These are phyloP conservation scores for Protosalanx chinensis DNA, from an alignment of 2,797 vertebrate species.

Conservation along the genomic window DNA sequence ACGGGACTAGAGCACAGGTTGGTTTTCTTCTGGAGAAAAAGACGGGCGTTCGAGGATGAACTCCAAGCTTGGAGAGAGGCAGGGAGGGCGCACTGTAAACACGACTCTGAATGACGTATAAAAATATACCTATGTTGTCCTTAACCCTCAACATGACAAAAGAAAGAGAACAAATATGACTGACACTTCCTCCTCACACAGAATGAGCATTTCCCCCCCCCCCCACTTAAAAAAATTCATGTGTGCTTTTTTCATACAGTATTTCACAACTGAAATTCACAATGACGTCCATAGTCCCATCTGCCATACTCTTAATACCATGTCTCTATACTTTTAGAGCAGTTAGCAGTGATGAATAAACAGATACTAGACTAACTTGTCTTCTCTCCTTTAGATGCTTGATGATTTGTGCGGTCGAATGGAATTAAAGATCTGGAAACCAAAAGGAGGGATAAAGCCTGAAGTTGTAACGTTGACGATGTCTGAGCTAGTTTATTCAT, in stretches of 20 bases:
- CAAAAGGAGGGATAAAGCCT: neutral
- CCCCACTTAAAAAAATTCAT: neutral
- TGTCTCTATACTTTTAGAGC: slow-evolving; percentile 49
- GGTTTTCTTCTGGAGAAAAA: neutral
- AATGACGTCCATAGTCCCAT: slow-evolving; percentile 33
- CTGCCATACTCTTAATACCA: slow-evolving; percentile 24
- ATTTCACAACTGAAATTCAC: slow-evolving; percentile 29
- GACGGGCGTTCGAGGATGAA: slow-evolving; percentile 22
- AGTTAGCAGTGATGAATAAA: slow-evolving; percentile 64
- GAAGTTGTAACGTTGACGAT: neutral
- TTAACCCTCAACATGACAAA: slow-evolving; percentile 35
- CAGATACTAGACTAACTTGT: slow-evolving; percentile 47
- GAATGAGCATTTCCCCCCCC: neutral
- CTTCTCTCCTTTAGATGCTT: slow-evolving; percentile 30
- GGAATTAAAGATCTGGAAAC: neutral
- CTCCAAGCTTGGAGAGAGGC: slow-evolving; percentile 21
- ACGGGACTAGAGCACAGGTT: neutral
- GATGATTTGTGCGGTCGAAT: slow-evolving; percentile 5
- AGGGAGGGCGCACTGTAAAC: slow-evolving; percentile 41
- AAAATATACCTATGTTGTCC: slow-evolving; percentile 66
- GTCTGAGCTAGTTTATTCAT: neutral
- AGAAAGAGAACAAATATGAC: slow-evolving; percentile 26
- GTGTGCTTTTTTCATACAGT: slow-evolving; percentile 12
- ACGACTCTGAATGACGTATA: slow-evolving; percentile 60
- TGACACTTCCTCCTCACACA: slow-evolving; percentile 1